Evolutionary conservation across 2,888 invertebrate genomes (phyloP), one percentile per base, ranked within the genome.

Genomic region (Magallana nippona): DNA sequence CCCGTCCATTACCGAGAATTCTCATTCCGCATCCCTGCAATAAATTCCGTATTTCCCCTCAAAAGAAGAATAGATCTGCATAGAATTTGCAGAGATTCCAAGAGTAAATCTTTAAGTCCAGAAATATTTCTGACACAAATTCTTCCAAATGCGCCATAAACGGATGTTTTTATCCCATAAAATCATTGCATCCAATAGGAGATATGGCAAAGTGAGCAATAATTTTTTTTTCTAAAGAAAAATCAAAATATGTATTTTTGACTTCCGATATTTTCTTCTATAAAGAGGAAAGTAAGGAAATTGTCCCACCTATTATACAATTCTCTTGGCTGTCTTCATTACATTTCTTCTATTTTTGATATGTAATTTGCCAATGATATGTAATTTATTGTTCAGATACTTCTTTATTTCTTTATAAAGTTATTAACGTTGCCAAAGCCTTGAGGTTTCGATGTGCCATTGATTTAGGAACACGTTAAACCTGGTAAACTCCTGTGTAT

Each of bases 81-180:
- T 71, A 71, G 71, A 71, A 71, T 71, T 71, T 71, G 32, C 71
- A 71, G 32, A 71, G 71, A 27, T 71, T 71, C 13, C 27, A 11
- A 32, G 71, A 71, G 71, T 71, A 71, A 71, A 71, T 71, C 71
- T 71, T 71, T 71, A 71, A 71, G 71, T 27, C 15, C 15, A 71
- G 71, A 71, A 71, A 22, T 71, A 71, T 71, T 71, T 71, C 71
- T 71, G 71, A 71, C 71, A 71, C 32, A 32, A 27, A 27, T 71
- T 71, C 22, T 15, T 71, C 71, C 71, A 71, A 71, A 71, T 71
- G 71, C 22, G 27, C 71, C 22, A 71, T 71, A 71, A 71, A 71
- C 15, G 27, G 13, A 71, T 71, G 32, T 71, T 71, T 22, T 71
- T 27, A 17, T 15, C 60, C 17, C 27, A 27, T 5, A 27, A 71